phyloP scores from a whole-genome alignment of 1,140 invertebrate species.

The Temnothorax curvispinosus region DNA sequence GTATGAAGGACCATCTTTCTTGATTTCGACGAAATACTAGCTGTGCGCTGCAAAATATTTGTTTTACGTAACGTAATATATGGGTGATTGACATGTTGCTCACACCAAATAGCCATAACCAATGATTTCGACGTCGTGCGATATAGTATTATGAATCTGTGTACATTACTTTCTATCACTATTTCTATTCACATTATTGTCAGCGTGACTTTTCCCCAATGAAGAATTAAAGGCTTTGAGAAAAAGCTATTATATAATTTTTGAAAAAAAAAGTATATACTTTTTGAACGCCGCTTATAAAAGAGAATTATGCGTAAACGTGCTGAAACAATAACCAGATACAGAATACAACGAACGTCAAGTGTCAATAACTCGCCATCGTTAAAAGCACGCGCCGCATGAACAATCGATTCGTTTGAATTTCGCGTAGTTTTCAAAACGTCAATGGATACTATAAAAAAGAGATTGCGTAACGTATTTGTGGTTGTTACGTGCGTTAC shows the following conservation, averaged over 20 bases:
- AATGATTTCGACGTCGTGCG: neutral
- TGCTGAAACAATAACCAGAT: constrained; percentile 37
- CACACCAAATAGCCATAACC: neutral
- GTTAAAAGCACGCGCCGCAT: constrained; percentile 50
- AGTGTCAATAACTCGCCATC: constrained; percentile 59
- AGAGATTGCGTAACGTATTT: constrained; percentile 29
- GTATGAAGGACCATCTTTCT: constrained; percentile 41
- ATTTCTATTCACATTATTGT: neutral
- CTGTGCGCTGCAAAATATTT: constrained; percentile 9
- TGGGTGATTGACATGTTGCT: neutral
- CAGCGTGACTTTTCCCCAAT: neutral
- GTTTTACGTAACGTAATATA: constrained; percentile 22
- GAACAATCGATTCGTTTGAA: constrained; percentile 41
- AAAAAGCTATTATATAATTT: constrained; percentile 9
- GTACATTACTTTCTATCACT: neutral
- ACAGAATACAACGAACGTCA: neutral
- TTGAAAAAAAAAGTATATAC: neutral
- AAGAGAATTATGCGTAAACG: constrained; percentile 47
- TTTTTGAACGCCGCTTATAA: constrained; percentile 25
- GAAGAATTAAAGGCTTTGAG: neutral
- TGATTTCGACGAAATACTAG: constrained; percentile 40
- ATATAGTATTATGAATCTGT: neutral
- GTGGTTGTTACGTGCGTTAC: constrained; percentile 32
- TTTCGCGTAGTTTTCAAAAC: constrained; percentile 46
- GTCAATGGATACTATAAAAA: constrained; percentile 48